phyloP scores from a whole-genome alignment of 2,113 vertebrate species.

The Lepidothrix coronata region DNA sequence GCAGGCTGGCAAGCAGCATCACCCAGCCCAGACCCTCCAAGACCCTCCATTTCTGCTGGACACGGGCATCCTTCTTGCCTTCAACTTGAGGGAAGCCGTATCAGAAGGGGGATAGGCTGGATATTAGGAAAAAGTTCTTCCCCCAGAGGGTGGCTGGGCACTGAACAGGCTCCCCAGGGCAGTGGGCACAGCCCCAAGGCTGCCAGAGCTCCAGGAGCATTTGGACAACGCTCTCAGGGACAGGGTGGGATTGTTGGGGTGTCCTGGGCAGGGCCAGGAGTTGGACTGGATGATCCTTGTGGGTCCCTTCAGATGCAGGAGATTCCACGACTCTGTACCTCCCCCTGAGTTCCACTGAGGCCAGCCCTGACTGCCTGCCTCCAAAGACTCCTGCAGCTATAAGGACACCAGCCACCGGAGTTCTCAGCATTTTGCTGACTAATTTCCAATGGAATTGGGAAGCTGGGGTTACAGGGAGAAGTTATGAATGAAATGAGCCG shows the following conservation, averaged over 20 bases:
- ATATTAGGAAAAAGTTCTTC: background rate
- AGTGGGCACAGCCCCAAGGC: fast-evolving
- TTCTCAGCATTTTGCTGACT: background rate
- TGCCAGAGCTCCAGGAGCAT: background rate
- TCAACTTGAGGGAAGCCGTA: background rate
- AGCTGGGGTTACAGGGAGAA: constrained; percentile 43
- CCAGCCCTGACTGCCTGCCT: background rate
- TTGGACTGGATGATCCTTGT: fast-evolving
- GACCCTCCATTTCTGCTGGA: fast-evolving
- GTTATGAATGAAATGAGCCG: constrained; percentile 36
- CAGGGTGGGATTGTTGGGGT: background rate
- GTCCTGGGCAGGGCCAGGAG: background rate
- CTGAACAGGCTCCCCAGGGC: background rate
- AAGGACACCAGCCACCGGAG: background rate
- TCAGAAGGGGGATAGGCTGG: fast-evolving
- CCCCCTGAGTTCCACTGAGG: background rate
- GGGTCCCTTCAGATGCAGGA: background rate
- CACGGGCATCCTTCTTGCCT: fast-evolving
- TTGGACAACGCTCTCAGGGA: fast-evolving
- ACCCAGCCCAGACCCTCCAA: background rate
- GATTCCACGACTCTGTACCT: background rate
- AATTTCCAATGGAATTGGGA: constrained; percentile 49
- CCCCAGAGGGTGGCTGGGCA: background rate
- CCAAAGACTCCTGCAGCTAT: background rate
- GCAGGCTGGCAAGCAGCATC: background rate